Base-by-base conservation (phyloP, 2,888 invertebrate species). In the Abrostola triplasia region DNA sequence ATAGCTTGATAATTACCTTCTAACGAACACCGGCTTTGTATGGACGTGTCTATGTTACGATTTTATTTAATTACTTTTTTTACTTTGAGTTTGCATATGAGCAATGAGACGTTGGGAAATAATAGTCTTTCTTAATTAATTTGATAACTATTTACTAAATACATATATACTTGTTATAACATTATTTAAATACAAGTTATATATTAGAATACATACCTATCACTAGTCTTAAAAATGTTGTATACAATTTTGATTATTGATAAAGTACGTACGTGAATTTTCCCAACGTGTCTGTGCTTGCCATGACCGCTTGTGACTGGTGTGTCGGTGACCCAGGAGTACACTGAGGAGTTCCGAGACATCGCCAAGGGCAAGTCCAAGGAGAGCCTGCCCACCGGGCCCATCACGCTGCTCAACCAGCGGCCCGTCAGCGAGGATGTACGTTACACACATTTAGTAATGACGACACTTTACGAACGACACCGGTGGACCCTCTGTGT, bases 261-360 rank as follows among this genome's bases (percentile, higher is more conserved):
- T n/a, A n/a, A n/a, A n/a, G n/a, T n/a, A n/a, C n/a, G n/a, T n/a
- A n/a, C n/a, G n/a, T n/a, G n/a, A n/a, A n/a, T n/a, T 36, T 70
- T 90, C 91, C 88, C 85, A 84, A 85, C 87, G 84, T 81, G 72
- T 88, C 87, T 88, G 66, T 71, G 75, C 63, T 56, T 59, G 85
- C 90, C 80, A 80, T 80, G 93, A 90, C 91, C 95, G 95, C 93
- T 89, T 92, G 91, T 90, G 88, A 89, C 89, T 82, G 84, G 85
- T 88, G 87, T 94, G 93, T 86, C 86, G 85, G 83, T 83, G 82
- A 70, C 65, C 73, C 96, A 98, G 98, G 98, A 98, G 95, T 98
- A 98, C 95, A 98, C 98, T 83, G 98, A 99, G 95, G 98, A 98
- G 95, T 98, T 99, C 95, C 97, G 98, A 89, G 98, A 98, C 95